These are phyloP conservation scores for Pyrgilauda ruficollis DNA, from an alignment of 2,113 vertebrate genomes.

Conservation along the genomic window DNA sequence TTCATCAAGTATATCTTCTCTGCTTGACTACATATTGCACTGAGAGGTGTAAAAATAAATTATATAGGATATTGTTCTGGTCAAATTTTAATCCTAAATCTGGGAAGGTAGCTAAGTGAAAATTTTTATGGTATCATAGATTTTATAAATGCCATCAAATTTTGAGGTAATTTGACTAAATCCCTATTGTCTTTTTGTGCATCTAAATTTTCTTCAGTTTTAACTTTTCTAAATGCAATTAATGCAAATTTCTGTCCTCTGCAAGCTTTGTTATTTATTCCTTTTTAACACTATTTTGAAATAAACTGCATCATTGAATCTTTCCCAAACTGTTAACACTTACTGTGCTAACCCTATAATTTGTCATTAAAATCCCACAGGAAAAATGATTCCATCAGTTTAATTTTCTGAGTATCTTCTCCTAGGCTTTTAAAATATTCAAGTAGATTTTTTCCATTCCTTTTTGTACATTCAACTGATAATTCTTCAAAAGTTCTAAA, in stretches of 20 bases:
- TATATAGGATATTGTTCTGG: neutral
- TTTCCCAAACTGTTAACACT: neutral
- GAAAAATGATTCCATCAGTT: neutral
- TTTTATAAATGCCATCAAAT: neutral
- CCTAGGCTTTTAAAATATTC: neutral
- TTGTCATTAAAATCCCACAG: neutral
- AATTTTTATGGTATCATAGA: neutral
- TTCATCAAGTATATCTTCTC: neutral
- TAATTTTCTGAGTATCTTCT: neutral
- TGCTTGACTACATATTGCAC: neutral
- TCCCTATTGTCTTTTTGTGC: neutral
- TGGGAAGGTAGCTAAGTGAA: neutral
- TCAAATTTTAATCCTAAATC: neutral
- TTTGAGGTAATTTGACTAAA: neutral
- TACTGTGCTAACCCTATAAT: neutral
- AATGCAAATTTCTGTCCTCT: neutral
- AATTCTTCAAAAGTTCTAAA: neutral
- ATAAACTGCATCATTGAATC: neutral
- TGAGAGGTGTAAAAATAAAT: neutral
- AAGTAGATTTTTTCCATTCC: neutral
- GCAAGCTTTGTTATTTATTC: neutral
- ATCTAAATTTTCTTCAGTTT: neutral
- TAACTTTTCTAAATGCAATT: neutral
- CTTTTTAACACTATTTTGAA: neutral
- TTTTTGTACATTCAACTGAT: neutral